Base-by-base conservation (phyloP, 2,888 invertebrate genomes). In the Craniophora ligustri region DNA sequence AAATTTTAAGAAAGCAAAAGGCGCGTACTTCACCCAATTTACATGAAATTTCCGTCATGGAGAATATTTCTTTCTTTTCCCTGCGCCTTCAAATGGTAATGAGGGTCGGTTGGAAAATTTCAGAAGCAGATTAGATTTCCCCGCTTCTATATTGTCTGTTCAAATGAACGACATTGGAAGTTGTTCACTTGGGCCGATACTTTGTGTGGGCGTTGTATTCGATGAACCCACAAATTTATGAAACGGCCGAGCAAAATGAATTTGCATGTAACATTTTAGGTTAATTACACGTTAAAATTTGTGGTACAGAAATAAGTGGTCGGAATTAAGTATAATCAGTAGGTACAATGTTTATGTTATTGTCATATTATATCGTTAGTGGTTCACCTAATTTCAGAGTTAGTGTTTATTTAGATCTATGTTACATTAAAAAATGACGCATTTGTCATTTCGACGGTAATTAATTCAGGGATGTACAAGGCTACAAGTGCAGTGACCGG, bases 31-130 rank as follows among this genome's bases (percentile, higher is more conserved):
- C 78, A 76, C 73, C 78, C 83, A 89, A 91, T 92, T 91, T 90
- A 86, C 89, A 90, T 91, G 86, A 89, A 88, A 88, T 88, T 88
- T 89, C 86, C 84, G 83, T 78, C 80, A 85, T 84, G 85, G 79
- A 82, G 81, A 84, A 81, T 86, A 86, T 85, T 86, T 83, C 75
- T 82, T 85, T 86, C 78, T 84, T 84, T 85, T 78, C 78, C 78
- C 67, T 75, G 72, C 80, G 82, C 84, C 85, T 86, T 84, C 86
- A 82, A 86, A 89, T 89, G 86, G 85, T 88, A 89, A 91, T 88
- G 87, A 89, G 86, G 85, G 86, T 82, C 80, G 84, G 85, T 85
- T 82, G 83, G 82, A 82, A 85, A 87, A 83, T 81, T 88, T 87
- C 86, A 81, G 78, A 81, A 85, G 78, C 81, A 83, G 85, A 88